These are phyloP conservation scores for Enteromius mattozi DNA, from an alignment of 2,797 vertebrate genomes.

Conservation along the genomic window DNA sequence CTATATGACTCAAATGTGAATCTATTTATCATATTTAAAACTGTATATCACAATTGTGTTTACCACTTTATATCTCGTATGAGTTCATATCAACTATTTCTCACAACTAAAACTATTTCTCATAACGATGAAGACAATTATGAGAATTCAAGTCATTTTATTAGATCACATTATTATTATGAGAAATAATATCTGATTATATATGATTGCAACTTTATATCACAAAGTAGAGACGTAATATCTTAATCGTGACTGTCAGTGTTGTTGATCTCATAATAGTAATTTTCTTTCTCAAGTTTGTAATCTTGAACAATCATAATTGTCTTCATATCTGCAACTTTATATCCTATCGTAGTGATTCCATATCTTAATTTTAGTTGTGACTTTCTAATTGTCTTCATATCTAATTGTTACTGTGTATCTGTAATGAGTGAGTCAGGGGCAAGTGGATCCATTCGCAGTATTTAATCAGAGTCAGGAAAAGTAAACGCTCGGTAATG, in stretches of 20 bases:
- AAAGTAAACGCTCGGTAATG: too few species aligned
- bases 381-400: not conserved
- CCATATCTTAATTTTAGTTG: not conserved
- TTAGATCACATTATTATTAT: not conserved
- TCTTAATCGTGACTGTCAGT: not conserved
- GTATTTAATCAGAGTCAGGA: too few species aligned
- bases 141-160: not conserved
- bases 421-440: too few species aligned
- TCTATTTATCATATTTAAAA: not conserved
- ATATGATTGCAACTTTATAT: not conserved
- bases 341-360: too few species aligned
- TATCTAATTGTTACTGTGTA: not conserved
- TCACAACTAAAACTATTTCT: not conserved
- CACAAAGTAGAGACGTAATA: not conserved
- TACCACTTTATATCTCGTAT: too few species aligned
- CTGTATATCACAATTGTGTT: not conserved
- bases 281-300: not conserved
- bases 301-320: too few species aligned
- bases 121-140: not conserved
- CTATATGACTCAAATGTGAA: not conserved
- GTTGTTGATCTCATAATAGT: not conserved
- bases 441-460: too few species aligned
- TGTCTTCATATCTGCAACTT: not conserved
- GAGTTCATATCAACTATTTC: not conserved
- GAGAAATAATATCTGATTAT: not conserved